phyloP scores from a whole-genome alignment of 23 tunicate species.

The Diplosoma virens region DNA sequence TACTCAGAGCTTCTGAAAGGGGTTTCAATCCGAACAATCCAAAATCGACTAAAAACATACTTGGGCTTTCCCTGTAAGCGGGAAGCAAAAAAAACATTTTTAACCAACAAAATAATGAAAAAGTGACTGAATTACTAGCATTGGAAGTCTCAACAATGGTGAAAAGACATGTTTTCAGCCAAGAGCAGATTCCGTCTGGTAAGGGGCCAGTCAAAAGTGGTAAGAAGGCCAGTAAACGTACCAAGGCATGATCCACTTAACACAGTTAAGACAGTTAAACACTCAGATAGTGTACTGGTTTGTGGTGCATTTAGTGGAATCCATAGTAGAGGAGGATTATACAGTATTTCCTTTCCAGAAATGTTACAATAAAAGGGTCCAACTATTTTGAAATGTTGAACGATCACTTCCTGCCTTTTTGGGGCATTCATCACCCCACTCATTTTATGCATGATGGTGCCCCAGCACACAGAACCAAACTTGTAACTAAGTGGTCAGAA shows the following conservation, averaged over 20 bases:
- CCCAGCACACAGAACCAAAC: too few relatives aligned
- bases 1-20: conserved; percentile 16
- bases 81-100: conserved; percentile 10
- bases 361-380: not conserved
- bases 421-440: too few relatives aligned
- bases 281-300: conserved; percentile 12
- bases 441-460: too few relatives aligned
- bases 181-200: conserved; percentile 12
- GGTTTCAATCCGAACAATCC: conserved; percentile 25
- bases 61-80: conserved; percentile 19
- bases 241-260: conserved; percentile 4
- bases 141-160: conserved; percentile 18
- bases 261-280: conserved; percentile 13
- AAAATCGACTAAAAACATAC: conserved; percentile 8
- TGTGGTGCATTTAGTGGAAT: conserved; percentile 13
- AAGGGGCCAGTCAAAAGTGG: conserved; percentile 1
- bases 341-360: conserved; percentile 24
- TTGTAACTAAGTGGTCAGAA: too few relatives aligned
- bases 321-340: not conserved
- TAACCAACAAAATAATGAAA: conserved; percentile 4
- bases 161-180: conserved; percentile 20
- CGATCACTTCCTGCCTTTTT: too few relatives aligned
- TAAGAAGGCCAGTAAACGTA: conserved; percentile 7
- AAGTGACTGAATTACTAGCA: conserved; percentile 14
- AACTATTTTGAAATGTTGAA: too few relatives aligned